phyloP scores from a whole-genome alignment of 2,888 invertebrate species.

The Meiosimyza platycephala region DNA sequence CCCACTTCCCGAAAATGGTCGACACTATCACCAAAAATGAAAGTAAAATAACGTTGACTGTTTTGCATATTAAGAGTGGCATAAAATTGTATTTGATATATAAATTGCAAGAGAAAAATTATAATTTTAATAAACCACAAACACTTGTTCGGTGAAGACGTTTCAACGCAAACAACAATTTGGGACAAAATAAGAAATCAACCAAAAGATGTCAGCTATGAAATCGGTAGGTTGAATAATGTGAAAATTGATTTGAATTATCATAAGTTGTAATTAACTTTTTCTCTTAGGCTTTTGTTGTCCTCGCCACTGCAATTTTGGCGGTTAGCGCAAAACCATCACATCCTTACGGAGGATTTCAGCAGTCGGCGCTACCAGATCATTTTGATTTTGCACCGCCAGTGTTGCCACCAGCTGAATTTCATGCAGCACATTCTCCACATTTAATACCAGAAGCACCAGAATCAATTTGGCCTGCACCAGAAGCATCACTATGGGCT shows the following conservation, averaged over 20 bases:
- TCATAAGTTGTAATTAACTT: not conserved
- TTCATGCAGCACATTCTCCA: constrained; percentile 38
- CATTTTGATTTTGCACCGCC: constrained; percentile 53
- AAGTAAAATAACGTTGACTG: constrained; percentile 12
- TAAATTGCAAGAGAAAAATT: constrained; percentile 19
- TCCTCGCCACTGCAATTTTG: constrained; percentile 45
- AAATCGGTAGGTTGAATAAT: constrained; percentile 50
- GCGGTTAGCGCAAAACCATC: constrained; percentile 52
- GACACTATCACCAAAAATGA: constrained; percentile 1
- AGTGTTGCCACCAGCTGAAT: constrained; percentile 46
- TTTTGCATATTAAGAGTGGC: constrained; percentile 6
- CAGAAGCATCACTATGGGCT: constrained; percentile 32
- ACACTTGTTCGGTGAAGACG: not conserved
- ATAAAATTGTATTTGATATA: constrained; percentile 10
- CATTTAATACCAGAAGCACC: constrained; percentile 37
- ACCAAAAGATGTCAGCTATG: constrained; percentile 53
- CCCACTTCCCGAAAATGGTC: constrained; percentile 23
- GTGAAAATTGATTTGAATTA: not conserved
- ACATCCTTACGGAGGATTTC: constrained; percentile 46
- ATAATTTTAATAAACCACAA: constrained; percentile 22
- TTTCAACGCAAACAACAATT: not conserved
- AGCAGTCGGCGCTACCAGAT: constrained; percentile 44
- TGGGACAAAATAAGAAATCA: not conserved
- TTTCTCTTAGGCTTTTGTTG: constrained; percentile 40
- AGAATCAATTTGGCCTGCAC: constrained; percentile 34